phyloP scores from a whole-genome alignment of 2,113 vertebrate species.

The Cephalopholis sonnerati region DNA sequence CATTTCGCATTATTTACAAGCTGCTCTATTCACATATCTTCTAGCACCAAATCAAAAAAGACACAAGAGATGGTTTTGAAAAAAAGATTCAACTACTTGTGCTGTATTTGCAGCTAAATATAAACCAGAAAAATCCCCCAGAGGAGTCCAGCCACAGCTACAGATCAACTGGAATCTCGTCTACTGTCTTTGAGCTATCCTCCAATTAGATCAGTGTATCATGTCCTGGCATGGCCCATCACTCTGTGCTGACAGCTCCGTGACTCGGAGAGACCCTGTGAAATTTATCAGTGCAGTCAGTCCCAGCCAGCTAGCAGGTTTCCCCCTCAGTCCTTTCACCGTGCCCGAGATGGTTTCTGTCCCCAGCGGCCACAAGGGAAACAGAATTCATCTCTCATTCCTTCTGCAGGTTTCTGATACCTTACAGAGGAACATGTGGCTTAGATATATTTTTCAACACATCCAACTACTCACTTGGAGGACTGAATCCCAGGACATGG shows the following conservation, averaged over 20 bases:
- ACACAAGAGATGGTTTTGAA: background rate
- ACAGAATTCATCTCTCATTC: conserved; percentile 49
- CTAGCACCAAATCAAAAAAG: background rate
- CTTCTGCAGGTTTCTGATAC: conserved; percentile 60
- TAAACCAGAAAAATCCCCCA: conserved; percentile 46
- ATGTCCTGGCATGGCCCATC: conserved; percentile 72
- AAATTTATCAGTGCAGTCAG: conserved; percentile 70
- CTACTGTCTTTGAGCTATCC: conserved; percentile 67
- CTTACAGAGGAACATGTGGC: conserved; percentile 38
- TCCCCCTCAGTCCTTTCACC: conserved; percentile 22
- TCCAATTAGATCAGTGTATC: conserved; percentile 76
- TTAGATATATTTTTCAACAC: conserved; percentile 61
- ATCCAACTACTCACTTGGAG: conserved; percentile 45
- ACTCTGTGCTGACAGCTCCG: conserved; percentile 73
- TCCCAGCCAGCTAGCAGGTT: conserved; percentile 40
- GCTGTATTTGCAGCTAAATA: conserved; percentile 58
- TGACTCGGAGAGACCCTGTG: conserved; percentile 69
- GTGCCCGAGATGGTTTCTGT: conserved; percentile 42
- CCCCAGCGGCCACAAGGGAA: conserved; percentile 53
- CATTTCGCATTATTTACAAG: conserved; percentile 1
- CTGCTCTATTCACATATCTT: background rate
- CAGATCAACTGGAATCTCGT: conserved; percentile 68
- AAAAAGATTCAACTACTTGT: background rate
- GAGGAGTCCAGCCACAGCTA: conserved; percentile 32
- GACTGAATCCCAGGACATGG: conserved; percentile 41